Evolutionary conservation across 2,888 invertebrate genomes (phyloP).

Genomic region (Ormyrus labotus): DNA sequence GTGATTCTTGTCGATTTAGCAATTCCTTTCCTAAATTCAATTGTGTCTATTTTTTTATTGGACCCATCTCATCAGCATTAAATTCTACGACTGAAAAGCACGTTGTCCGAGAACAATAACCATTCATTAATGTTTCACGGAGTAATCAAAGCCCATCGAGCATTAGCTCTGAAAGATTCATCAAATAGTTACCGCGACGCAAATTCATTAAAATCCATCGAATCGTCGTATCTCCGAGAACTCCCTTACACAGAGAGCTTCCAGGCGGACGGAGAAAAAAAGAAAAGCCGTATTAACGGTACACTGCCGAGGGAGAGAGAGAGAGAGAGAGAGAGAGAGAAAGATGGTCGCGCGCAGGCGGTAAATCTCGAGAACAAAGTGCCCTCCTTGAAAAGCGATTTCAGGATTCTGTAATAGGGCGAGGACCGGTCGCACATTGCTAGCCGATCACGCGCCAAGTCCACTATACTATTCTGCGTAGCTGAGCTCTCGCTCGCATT

Average conservation of each 20-base stretch:
- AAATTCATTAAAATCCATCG: constrained; percentile 51
- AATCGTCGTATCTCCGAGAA: constrained; percentile 5
- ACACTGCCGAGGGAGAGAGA: background rate
- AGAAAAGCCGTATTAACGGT: constrained; percentile 48
- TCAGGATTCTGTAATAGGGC: constrained; percentile 50
- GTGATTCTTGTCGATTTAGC: too few relatives aligned
- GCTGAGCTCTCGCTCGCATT: constrained; percentile 60
- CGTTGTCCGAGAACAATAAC: constrained; percentile 12
- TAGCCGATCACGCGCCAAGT: constrained; percentile 36
- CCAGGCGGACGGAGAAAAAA: background rate
- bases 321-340: background rate
- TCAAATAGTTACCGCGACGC: constrained; percentile 30
- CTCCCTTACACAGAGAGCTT: background rate
- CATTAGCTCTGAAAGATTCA: constrained; percentile 32
- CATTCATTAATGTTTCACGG: constrained; percentile 35
- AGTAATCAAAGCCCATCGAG: constrained; percentile 8
- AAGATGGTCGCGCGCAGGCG: constrained; percentile 18
- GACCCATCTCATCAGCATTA: too few relatives aligned
- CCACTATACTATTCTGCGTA: constrained; percentile 38
- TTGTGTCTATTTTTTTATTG: too few relatives aligned
- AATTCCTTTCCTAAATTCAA: too few relatives aligned
- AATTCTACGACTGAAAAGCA: too few relatives aligned
- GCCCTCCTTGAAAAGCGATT: constrained; percentile 46
- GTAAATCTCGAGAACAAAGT: constrained; percentile 56
- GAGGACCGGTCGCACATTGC: constrained; percentile 5